phyloP scores from a whole-genome alignment of 1,140 invertebrate genomes.

The Carcinoscorpius rotundicauda region DNA sequence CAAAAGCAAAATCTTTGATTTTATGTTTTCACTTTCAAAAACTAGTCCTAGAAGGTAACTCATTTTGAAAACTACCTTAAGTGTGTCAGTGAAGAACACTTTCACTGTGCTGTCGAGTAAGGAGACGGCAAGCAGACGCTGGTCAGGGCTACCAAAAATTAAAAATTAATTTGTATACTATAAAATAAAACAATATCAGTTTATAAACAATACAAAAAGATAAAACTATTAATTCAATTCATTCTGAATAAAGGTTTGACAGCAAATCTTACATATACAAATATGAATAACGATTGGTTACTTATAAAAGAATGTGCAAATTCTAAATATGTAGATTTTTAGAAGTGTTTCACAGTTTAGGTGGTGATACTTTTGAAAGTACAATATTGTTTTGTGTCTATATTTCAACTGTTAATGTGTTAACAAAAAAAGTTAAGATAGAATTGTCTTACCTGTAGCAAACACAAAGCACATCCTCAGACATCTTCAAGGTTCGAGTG shows the following conservation, averaged over 20 bases:
- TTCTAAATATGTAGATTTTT: too few species aligned
- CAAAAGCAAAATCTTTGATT: too few species aligned
- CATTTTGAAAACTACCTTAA: constrained; percentile 53
- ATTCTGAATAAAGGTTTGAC: too few species aligned
- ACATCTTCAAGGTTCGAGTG: constrained; percentile 64
- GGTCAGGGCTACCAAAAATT: constrained; percentile 56
- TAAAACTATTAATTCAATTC: background rate
- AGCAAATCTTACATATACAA: too few species aligned
- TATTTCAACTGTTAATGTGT: too few species aligned
- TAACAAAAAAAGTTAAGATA: background rate
- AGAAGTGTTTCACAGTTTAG: too few species aligned
- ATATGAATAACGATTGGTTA: too few species aligned
- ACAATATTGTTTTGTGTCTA: too few species aligned
- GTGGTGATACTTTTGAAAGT: too few species aligned
- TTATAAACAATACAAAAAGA: constrained; percentile 9
- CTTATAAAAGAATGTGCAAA: too few species aligned
- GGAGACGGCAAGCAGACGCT: constrained; percentile 75
- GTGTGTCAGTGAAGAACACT: constrained; percentile 85
- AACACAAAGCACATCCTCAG: constrained; percentile 73
- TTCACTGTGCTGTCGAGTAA: constrained; percentile 88
- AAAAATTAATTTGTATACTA: background rate
- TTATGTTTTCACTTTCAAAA: too few species aligned
- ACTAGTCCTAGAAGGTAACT: too few species aligned
- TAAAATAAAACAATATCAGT: background rate
- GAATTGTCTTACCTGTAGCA: constrained; percentile 12